Conservation (phyloP, 2,113 vertebrate genomes). For the Xerus inauris region DNA sequence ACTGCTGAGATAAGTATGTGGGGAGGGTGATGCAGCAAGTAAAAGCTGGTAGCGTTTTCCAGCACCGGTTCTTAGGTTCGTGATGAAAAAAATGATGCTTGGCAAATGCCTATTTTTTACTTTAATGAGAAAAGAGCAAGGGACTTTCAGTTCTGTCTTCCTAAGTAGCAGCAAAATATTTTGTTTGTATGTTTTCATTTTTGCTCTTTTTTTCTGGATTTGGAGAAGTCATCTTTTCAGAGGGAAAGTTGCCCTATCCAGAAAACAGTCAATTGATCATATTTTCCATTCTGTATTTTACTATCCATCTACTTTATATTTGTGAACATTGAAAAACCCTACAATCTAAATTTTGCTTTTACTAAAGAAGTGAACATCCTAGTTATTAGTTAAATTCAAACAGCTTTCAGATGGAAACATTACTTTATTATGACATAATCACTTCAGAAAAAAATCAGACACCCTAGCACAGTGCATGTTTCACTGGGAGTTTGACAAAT, state of each 20-base stretch:
- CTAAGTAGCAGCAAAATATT: not conserved
- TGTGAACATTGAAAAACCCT: not conserved
- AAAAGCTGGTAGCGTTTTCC: not conserved
- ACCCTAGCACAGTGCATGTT: not conserved
- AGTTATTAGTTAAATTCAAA: conserved; percentile 63
- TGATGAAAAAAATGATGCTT: not conserved
- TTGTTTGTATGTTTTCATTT: not conserved
- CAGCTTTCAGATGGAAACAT: conserved; percentile 68
- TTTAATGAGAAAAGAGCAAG: conserved; percentile 57
- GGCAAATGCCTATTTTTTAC: not conserved
- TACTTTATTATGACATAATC: conserved; percentile 69
- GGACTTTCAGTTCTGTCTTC: not conserved
- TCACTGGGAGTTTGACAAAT: not conserved
- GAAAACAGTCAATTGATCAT: not conserved
- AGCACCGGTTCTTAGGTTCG: conserved; percentile 2
- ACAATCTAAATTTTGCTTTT: conserved; percentile 70
- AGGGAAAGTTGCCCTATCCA: not conserved
- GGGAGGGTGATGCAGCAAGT: not conserved
- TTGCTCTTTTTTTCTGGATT: not conserved
- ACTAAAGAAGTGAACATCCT: conserved; percentile 53
- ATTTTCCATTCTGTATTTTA: conserved; percentile 23
- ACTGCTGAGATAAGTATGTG: not conserved
- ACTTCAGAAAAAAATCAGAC: conserved; percentile 16
- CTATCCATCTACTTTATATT: not conserved
- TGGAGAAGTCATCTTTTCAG: not conserved